Evolutionary conservation across 1,140 invertebrate genomes (phyloP), one percentile per base, ranked within the genome.

Genomic region (Drosophila burlai): DNA sequence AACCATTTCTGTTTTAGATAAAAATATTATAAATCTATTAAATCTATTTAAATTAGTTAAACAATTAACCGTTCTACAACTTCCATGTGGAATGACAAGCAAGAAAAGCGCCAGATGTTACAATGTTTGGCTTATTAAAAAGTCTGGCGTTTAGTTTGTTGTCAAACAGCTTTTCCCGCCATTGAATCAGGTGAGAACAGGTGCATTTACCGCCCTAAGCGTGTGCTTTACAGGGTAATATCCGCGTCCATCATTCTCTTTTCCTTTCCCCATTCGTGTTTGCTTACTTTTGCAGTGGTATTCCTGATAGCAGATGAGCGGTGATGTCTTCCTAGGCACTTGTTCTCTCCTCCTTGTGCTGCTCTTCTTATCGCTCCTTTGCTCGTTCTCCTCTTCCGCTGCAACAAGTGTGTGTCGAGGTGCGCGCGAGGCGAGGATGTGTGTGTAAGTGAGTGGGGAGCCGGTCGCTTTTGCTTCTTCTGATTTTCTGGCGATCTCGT

Each of bases 361-460:
- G 24, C 34, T 34, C 29, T 15, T 42, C 38, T 57, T 55, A 55
- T 67, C 43, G 46, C 34, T 38, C 38, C 60, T 15, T 18, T 3
- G 42, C 29, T 38, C 47, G 45, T 40, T 55, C 75, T 82, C 80
- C 64, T 42, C 65, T 59, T 58, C 61, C 57, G 79, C 83, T 80
- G 72, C 81, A 83, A 83, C 82, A 84, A 84, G 83, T 87, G 83
- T 78, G 54, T 76, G 68, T 59, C 50, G 68, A 43, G 73, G 66
- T 66, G 81, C 40, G 43, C 31, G 62, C 43, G 42, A 45, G 59
- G 36, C 21, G 34, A 36, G 59, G 7, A 1, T 52, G 45, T 45
- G 47, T 77, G 43, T 50, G 45, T 87, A 47, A 58, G 57, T 59
- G 59, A 67, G 59, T 62, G 47, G 72, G 57, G 61, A 69, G 68